Evolutionary conservation across 2,113 vertebrate species (phyloP).

Genomic region (Elgaria multicarinata): DNA sequence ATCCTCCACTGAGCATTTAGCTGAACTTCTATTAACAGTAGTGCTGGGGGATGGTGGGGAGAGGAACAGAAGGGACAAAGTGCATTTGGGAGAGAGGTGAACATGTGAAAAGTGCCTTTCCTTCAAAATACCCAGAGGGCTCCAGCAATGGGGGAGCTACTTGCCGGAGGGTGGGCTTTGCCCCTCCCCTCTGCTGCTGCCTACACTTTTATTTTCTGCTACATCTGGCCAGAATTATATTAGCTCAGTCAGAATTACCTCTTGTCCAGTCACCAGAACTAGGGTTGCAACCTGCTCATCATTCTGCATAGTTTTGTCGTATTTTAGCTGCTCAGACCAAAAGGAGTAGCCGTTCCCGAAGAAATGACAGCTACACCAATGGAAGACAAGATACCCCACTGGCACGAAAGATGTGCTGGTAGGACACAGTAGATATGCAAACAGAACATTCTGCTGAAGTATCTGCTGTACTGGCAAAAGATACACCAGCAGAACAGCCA

Average conservation of each 20-base stretch:
- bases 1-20: not conserved
- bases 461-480: not conserved
- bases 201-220: not conserved
- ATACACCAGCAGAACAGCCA: not conserved
- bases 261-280: not conserved
- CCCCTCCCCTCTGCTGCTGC: not conserved
- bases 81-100: no score
- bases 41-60: no score
- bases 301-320: not conserved
- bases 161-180: not conserved
- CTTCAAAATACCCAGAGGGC: not conserved
- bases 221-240: not conserved
- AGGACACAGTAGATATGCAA: not conserved
- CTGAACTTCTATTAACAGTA: not conserved
- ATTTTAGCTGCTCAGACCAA: not conserved
- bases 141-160: not conserved
- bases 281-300: not conserved
- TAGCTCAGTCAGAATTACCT: not conserved
- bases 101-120: not conserved
- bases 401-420: not conserved
- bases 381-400: not conserved
- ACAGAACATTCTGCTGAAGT: not conserved
- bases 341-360: not conserved
- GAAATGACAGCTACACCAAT: not conserved
- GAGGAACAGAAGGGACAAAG: no score